A percentile compares a stretch with the other conserved stretches of the same genome.
These are phyloP conservation scores for Apis dorsata DNA, from an alignment of 1,140 invertebrate species.

Conservation along the genomic window DNA sequence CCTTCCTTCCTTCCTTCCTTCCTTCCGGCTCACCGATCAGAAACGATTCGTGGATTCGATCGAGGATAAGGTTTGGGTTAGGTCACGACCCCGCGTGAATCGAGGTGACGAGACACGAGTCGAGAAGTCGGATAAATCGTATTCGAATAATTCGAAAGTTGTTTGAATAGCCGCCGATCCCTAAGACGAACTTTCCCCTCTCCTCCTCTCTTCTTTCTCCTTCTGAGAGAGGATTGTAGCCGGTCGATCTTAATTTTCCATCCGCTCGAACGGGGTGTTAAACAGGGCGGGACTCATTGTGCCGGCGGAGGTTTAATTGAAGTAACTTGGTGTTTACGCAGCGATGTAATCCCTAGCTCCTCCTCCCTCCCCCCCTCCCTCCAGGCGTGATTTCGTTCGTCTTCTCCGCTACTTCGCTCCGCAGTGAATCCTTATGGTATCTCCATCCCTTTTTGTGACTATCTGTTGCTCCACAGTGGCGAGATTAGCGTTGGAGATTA, in stretches of 20 bases:
- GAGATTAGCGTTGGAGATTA: not conserved
- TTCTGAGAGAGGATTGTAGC: not conserved
- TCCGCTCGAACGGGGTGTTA: slow-evolving; percentile 32
- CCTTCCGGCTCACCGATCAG: too few relatives aligned
- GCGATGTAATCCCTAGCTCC: slow-evolving; percentile 17
- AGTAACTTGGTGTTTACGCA: slow-evolving; percentile 35
- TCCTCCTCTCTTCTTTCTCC: not conserved
- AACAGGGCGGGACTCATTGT: slow-evolving; percentile 14
- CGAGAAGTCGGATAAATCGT: slow-evolving; percentile 12
- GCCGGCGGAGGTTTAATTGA: slow-evolving; percentile 25
- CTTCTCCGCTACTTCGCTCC: not conserved
- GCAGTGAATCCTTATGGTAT: not conserved
- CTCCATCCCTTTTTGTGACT: not conserved
- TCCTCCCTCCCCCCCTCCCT: not conserved
- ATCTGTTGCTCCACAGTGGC: not conserved
- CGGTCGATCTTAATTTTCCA: slow-evolving; percentile 33
- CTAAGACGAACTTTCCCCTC: not conserved
- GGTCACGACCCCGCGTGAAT: not conserved
- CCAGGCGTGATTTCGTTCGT: not conserved
- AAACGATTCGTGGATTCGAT: too few relatives aligned
- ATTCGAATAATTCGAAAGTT: slow-evolving; percentile 9
- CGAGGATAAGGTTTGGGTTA: not conserved
- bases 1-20: too few relatives aligned
- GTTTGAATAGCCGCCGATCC: slow-evolving; percentile 26
- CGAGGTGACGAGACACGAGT: not conserved